Evolutionary conservation across 2,888 invertebrate species (phyloP), one percentile per base, ranked within the genome.

Genomic region (Coelogynopora nodosa): DNA sequence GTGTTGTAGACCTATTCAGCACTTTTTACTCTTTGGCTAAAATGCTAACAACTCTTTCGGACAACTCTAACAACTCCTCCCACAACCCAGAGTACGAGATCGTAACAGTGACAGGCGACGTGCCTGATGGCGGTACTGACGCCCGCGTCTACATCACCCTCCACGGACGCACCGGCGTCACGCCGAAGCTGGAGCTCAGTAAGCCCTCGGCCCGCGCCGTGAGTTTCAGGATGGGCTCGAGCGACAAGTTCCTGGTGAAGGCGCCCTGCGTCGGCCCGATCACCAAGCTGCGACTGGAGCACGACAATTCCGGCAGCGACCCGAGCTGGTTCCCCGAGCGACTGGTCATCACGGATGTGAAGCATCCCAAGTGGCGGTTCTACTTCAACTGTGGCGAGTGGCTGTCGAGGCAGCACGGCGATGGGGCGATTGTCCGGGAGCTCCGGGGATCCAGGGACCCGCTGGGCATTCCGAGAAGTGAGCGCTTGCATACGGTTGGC

Each of bases 321-420:
- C 89, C 92, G n/a, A 91, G 91, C 28, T 92, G 92, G 92, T 91
- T 89, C 86, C 88, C 92, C 31, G 91, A 92, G 85, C 90, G 91
- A 89, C 91, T 92, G 87, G 91, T 92, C 0, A 90, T 92, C 13
- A 91, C 91, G 49, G 92, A 92, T 88, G 67, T 91, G 49, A 89
- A 90, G 83, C 90, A 91, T 87, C 90, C 90, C 0, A 90, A 91
- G 87, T 91, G 90, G 91, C 91, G 90, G 88, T 92, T 90, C 88
- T 92, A 89, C 89, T 92, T 92, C 88, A 91, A 91, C 0, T 92
- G 92, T 88, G 90, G 90, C 2, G 90, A 90, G 86, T 92, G 92
- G 92, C 87, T 92, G 67, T 90, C 91, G 31, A 90, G 89, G 85
- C 90, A 90, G 88, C 91, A 92, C 88, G 92, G 90, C 0, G 92